These are phyloP conservation scores for Teleogryllus occipitalis DNA, from an alignment of 1,140 invertebrate species.

Conservation along the genomic window DNA sequence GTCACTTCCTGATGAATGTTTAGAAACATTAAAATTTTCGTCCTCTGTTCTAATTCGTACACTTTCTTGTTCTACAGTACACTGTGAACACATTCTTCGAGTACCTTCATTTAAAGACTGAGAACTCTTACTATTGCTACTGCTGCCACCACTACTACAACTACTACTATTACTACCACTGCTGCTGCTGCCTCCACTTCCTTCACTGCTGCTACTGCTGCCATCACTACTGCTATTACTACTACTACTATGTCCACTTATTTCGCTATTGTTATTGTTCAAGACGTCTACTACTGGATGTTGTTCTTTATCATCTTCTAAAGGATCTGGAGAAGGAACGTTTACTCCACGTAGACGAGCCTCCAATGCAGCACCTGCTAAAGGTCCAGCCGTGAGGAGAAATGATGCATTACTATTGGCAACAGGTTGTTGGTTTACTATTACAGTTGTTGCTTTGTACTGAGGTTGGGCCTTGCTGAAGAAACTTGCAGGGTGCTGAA, in stretches of 20 bases:
- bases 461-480: constrained; percentile 15
- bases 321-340: neutral
- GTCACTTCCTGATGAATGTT: neutral
- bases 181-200: too few relatives aligned
- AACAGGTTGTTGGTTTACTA: constrained; percentile 12
- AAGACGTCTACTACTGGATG: constrained; percentile 8
- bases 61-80: neutral
- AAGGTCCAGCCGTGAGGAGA: constrained; percentile 9
- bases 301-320: too few relatives aligned
- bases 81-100: neutral
- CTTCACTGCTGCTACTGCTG: neutral
- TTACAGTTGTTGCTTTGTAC: constrained; percentile 7
- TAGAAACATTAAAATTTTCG: constrained; percentile 6
- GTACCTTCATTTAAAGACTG: neutral
- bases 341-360: neutral
- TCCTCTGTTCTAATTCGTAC: neutral
- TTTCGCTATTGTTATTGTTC: constrained; percentile 11
- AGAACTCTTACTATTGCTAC: neutral
- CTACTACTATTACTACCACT: neutral
- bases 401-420: constrained; percentile 11
- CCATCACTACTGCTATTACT: neutral
- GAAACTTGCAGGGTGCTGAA: constrained; percentile 31
- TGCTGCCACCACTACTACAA: neutral
- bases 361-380: neutral
- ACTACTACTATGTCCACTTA: neutral